Evolutionary conservation across 2,113 vertebrate genomes (phyloP).

Genomic region (Accipiter virgatus): DNA sequence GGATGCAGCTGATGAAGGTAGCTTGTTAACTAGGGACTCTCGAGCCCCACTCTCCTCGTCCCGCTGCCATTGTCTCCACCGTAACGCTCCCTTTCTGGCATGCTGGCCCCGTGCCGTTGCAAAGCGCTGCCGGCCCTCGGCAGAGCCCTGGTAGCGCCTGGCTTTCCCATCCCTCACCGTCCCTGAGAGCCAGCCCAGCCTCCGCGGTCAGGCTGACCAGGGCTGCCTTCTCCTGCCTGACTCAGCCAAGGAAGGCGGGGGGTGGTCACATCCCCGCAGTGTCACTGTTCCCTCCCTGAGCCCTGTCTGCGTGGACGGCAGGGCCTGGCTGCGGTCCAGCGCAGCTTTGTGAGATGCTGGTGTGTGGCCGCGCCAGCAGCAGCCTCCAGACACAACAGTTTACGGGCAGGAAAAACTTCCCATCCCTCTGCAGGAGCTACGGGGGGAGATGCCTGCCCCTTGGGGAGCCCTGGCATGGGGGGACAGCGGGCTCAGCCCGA

Average conservation of each 20-base stretch:
- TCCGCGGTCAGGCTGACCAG: background rate
- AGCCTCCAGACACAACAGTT: constrained; percentile 30
- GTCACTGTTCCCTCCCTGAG: background rate
- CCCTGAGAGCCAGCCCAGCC: background rate
- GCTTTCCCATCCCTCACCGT: background rate
- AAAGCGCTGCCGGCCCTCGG: background rate
- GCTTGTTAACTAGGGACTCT: background rate
- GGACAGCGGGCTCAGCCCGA: background rate
- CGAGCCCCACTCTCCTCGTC: background rate
- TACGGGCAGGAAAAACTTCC: background rate
- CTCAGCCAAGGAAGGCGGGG: background rate
- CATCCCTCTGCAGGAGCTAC: background rate
- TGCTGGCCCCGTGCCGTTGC: rapidly evolving
- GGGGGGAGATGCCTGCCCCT: background rate
- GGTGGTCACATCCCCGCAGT: rapidly evolving
- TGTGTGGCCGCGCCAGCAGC: background rate
- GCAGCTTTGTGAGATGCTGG: background rate
- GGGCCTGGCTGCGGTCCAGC: background rate
- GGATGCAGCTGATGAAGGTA: background rate
- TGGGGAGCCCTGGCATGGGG: background rate
- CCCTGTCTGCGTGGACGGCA: background rate
- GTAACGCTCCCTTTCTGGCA: background rate
- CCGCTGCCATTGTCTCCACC: background rate
- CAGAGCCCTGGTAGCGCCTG: background rate
- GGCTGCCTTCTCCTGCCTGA: background rate